phyloP scores from a whole-genome alignment of 2,113 vertebrate genomes.

The Carettochelys insculpta region DNA sequence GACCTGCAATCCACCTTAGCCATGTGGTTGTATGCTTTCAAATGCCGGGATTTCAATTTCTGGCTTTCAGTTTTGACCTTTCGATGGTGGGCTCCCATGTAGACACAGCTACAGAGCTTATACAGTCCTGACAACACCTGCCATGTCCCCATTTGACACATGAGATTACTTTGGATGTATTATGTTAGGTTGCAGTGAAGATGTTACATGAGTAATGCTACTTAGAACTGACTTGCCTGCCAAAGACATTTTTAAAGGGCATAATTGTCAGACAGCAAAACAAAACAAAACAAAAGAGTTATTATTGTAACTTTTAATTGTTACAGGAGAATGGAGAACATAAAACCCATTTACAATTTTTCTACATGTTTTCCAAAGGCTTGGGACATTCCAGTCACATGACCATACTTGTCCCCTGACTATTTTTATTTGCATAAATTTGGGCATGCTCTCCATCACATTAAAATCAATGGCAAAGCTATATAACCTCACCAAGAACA shows the following conservation, averaged over 20 bases:
- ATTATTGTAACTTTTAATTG: conserved; percentile 65
- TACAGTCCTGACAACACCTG: conserved; percentile 43
- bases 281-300: no score
- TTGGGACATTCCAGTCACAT: neutral
- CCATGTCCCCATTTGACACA: conserved; percentile 73
- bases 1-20: no score
- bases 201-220: conserved; percentile 74
- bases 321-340: neutral
- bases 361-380: conserved; percentile 33
- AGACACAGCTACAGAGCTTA: neutral
- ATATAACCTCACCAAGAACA: neutral
- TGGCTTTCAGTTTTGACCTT: no score
- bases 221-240: conserved; percentile 59
- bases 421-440: neutral
- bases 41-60: no score
- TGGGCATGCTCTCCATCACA: neutral
- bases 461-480: neutral
- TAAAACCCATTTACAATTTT: conserved; percentile 27
- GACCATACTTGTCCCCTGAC: neutral
- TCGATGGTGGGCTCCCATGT: no score
- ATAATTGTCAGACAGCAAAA: conserved; percentile 73
- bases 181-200: conserved; percentile 76
- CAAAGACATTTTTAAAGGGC: conserved; percentile 77
- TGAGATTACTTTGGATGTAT: conserved; percentile 71
- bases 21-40: no score